A percentile compares a stretch with the other conserved stretches of the same genome.
Evolutionary conservation across 2,888 invertebrate species (phyloP).

Genomic region (Eristalis pertinax): DNA sequence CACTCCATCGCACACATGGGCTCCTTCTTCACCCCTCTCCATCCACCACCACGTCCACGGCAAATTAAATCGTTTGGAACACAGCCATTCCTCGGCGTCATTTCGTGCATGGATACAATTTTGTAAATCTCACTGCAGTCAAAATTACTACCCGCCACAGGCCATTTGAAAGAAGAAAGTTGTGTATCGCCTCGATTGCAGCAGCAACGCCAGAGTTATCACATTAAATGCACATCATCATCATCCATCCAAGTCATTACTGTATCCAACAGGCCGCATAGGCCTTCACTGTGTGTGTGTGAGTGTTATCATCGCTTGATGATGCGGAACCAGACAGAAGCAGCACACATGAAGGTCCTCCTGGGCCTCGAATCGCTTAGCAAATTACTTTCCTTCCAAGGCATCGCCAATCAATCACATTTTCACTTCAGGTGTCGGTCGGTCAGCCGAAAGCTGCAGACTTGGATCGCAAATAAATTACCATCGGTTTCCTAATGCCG

Average conservation of each 20-base stretch:
- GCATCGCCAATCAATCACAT: conserved; percentile 53
- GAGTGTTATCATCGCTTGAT: neutral
- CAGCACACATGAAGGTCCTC: conserved; percentile 36
- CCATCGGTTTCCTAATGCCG: conserved; percentile 57
- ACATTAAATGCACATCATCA: conserved; percentile 65
- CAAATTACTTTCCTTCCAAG: conserved; percentile 48
- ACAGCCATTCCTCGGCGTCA: neutral
- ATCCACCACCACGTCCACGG: neutral
- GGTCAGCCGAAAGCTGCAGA: neutral
- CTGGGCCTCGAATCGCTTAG: conserved; percentile 14
- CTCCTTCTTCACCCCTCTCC: neutral
- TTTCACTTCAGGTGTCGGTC: conserved; percentile 39
- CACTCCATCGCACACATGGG: no score
- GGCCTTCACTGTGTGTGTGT: neutral
- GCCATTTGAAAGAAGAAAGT: conserved; percentile 58
- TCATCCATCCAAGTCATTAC: conserved; percentile 56
- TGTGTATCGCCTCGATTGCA: neutral
- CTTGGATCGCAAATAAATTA: conserved; percentile 41
- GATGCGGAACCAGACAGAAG: conserved; percentile 2
- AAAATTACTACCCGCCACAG: conserved; percentile 42
- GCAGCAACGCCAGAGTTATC: conserved; percentile 10
- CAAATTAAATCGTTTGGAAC: neutral
- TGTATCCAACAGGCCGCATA: neutral
- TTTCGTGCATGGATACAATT: conserved; percentile 28
- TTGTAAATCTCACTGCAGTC: conserved; percentile 11